Percentiles rank a stretch among this genome's conserved stretches.
phyloP scores from a whole-genome alignment of 1,140 invertebrate species.

The Chironomus striatipennis region DNA sequence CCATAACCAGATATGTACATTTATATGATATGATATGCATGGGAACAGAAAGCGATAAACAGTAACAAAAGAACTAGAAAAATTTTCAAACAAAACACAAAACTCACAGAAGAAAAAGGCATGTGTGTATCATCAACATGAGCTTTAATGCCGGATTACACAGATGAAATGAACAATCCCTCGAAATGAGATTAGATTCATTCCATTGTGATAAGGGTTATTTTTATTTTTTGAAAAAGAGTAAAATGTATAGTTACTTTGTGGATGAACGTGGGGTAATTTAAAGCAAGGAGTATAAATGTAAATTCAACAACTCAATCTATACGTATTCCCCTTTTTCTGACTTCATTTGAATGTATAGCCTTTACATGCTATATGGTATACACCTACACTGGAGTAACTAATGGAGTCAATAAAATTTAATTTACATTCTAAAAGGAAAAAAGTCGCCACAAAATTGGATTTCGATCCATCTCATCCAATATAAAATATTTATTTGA shows the following conservation, averaged over 20 bases:
- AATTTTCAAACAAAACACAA: not conserved
- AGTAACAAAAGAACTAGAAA: not conserved
- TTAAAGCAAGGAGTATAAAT: not conserved
- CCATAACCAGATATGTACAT: not conserved
- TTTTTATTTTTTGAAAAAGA: not conserved
- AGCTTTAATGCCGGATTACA: not conserved
- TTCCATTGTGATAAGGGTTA: not conserved
- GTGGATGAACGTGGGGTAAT: not conserved
- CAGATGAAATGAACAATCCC: not conserved
- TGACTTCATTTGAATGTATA: not conserved
- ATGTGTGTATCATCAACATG: constrained; percentile 8
- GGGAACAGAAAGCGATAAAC: not conserved
- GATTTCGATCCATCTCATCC: not conserved
- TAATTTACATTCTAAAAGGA: constrained; percentile 4
- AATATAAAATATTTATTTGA: too few species aligned
- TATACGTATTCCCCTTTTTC: not conserved
- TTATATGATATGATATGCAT: not conserved
- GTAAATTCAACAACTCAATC: not conserved
- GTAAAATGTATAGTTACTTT: not conserved
- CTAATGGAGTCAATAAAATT: not conserved
- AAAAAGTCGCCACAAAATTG: not conserved
- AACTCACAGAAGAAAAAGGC: too few species aligned
- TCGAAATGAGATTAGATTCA: not conserved
- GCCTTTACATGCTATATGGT: not conserved
- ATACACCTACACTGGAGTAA: not conserved